Conservation (phyloP, 2,888 invertebrate species). For the Pedicia rivosa region DNA sequence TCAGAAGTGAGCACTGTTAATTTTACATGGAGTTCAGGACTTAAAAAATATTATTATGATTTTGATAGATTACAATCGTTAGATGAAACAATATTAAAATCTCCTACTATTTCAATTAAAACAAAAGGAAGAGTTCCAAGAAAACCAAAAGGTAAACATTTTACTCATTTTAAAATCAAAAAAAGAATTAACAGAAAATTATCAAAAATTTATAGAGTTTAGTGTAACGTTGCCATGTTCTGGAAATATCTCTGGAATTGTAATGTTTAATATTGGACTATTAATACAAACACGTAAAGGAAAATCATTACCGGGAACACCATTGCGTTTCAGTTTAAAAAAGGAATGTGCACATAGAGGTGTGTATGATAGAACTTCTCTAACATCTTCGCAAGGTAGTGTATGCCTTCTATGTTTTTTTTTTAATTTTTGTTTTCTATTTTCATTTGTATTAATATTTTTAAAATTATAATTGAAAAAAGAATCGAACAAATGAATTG, state of each 20-base stretch:
- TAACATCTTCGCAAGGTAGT: conserved; percentile 30
- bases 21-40: conserved; percentile 79
- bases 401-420: conserved; percentile 17
- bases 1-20: conserved; percentile 82
- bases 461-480: too few relatives aligned
- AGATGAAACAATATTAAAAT: conserved; percentile 66
- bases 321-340: conserved; percentile 68
- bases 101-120: conserved; percentile 78
- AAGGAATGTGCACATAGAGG: conserved; percentile 91
- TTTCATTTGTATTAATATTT: too few relatives aligned
- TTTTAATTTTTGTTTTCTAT: not conserved
- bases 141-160: conserved; percentile 56
- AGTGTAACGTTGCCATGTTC: conserved; percentile 76
- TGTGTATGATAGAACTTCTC: conserved; percentile 45
- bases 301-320: conserved; percentile 70
- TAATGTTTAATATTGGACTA: conserved; percentile 73
- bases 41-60: conserved; percentile 67
- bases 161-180: not conserved
- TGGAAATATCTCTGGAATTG: conserved; percentile 75
- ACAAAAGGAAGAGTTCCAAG: conserved; percentile 73
- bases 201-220: conserved; percentile 42
- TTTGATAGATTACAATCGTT: conserved; percentile 75
- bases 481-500: too few relatives aligned
- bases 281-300: conserved; percentile 67
- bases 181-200: not conserved